phyloP scores from a whole-genome alignment of 2,888 invertebrate species.

The Dione vanillae region DNA sequence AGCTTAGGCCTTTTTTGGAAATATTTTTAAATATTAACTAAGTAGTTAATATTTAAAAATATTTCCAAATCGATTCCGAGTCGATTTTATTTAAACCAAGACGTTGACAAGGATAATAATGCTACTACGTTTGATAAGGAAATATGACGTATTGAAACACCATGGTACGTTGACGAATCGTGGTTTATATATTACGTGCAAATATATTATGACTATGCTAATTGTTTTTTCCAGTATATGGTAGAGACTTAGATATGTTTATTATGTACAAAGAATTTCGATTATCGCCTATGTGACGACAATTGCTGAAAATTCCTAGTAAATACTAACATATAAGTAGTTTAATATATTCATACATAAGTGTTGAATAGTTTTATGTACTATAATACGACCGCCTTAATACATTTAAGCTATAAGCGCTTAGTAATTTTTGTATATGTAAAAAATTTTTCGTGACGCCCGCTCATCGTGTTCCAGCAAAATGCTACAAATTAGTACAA shows the following conservation, averaged over 20 bases:
- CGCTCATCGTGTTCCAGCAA: neutral
- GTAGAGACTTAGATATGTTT: neutral
- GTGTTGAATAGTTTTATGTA: neutral
- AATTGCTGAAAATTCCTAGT: neutral
- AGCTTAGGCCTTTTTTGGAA: too few relatives aligned
- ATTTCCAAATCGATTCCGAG: too few relatives aligned
- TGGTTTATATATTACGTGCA: conserved; percentile 6
- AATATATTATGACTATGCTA: neutral
- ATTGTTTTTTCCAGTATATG: neutral
- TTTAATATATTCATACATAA: neutral
- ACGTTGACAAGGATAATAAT: neutral
- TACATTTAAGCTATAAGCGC: neutral
- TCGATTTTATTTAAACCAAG: neutral
- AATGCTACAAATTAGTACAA: neutral
- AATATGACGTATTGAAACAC: neutral
- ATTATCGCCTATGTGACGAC: neutral
- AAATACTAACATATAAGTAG: neutral
- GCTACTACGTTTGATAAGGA: too few relatives aligned
- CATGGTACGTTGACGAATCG: conserved; percentile 3
- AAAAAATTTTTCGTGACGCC: neutral
- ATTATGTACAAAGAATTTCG: neutral
- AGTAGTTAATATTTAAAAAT: too few relatives aligned
- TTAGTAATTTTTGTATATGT: neutral
- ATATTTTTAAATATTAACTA: too few relatives aligned
- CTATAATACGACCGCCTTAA: too few relatives aligned